Evolutionary conservation across 1,140 invertebrate genomes (phyloP).

Genomic region (Hirudo medicinalis): DNA sequence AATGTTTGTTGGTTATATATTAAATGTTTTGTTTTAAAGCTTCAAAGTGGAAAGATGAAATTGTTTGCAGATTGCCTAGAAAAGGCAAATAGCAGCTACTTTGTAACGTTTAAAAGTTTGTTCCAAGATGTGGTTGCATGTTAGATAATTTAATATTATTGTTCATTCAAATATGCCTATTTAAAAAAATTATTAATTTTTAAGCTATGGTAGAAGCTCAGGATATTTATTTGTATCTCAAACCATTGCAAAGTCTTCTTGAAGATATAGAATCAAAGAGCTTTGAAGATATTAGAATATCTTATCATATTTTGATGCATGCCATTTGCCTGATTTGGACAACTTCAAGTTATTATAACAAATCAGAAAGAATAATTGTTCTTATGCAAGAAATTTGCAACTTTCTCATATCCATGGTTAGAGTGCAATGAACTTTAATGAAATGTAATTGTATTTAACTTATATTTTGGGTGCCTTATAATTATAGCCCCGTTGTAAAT

Average conservation of each 20-base stretch:
- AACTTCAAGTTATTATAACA: conserved; percentile 75
- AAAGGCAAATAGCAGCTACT: conserved; percentile 76
- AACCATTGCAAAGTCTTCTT: conserved; percentile 65
- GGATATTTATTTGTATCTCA: conserved; percentile 73
- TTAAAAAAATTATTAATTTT: conserved; percentile 21
- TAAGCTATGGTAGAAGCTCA: conserved; percentile 71
- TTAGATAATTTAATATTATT: conserved; percentile 23
- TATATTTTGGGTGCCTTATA: not conserved
- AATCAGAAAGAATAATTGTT: conserved; percentile 72
- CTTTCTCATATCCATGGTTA: conserved; percentile 58
- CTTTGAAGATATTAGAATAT: conserved; percentile 34
- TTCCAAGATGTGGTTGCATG: conserved; percentile 42
- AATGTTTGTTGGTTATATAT: not conserved
- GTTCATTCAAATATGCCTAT: not conserved
- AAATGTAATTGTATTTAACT: not conserved
- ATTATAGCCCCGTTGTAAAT: too few relatives aligned
- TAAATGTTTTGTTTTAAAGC: conserved; percentile 25
- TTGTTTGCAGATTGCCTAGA: conserved; percentile 84
- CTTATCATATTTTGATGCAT: conserved; percentile 53
- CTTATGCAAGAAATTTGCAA: conserved; percentile 78
- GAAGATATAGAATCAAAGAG: conserved; percentile 62
- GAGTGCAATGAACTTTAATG: not conserved
- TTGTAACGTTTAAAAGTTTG: conserved; percentile 65
- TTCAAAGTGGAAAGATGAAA: conserved; percentile 48
- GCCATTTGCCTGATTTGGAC: conserved; percentile 78